Evolutionary conservation across 1,140 invertebrate species (phyloP), one percentile per base, ranked within the genome.

Genomic region (Drosophila ogumai): DNA sequence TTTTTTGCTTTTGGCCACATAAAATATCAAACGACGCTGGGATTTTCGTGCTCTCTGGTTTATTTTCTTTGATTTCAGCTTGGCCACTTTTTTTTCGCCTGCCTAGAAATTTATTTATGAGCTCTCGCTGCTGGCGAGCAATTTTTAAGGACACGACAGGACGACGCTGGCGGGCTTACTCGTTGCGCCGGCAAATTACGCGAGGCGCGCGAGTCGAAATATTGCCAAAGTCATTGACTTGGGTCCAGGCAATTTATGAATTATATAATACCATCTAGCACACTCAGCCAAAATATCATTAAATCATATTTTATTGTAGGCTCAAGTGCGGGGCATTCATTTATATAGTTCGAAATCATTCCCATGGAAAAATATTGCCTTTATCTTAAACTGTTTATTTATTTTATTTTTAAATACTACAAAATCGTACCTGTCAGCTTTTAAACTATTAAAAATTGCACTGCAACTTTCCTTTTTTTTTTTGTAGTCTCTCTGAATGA

Each of bases 211-310:
- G 50, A 57, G 41, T 58, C 61, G 71, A 88, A 79, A 82, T 80
- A 87, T 87, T 80, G 67, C 82, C 80, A 60, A 88, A 88, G 79
- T 87, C 82, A 87, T 87, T 82, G 82, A 87, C 75, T 79, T 59
- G 52, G 75, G 64, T 54, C 40, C 34, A 41, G n/a, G 61, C 49
- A 71, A 76, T 82, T 79, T 87, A 87, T 86, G 79, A 86, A 87
- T 86, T 87, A 81, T 86, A 86, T 59, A 82, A 57, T 13, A 57
- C 52, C 60, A 54, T 59, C 57, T 41, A 64, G 38, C 43, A 50
- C 31, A 47, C 61, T 43, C 6, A 13, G 6, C 7, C 34, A 64
- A 66, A 68, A 52, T 19, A 22, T 36, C 31, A 25, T 22, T 32
- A 22, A 12, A 25, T n/a, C 5, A n/a, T 8, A 4, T 10, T 3